Conservation (phyloP, 2,797 vertebrate genomes). For the Neosilurus mollespiculum region DNA sequence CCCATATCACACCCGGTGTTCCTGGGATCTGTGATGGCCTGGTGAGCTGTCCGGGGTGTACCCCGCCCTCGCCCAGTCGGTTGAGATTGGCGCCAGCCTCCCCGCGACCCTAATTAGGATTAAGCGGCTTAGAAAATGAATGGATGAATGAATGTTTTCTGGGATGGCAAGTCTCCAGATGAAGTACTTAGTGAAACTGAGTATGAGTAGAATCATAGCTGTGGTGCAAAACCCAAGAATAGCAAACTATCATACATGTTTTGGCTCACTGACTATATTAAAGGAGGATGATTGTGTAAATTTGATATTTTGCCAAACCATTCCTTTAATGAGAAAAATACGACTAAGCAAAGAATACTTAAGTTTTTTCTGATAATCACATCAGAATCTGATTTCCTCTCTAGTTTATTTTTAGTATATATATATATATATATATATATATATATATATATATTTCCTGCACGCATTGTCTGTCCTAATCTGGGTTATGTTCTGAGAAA, state of each 20-base stretch:
- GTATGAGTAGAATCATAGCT: background rate
- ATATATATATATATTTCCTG: conserved; percentile 31
- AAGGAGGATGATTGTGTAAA: background rate
- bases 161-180: background rate
- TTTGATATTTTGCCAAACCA: background rate
- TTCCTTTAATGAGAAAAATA: background rate
- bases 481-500: conserved; percentile 41
- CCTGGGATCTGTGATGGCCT: no score
- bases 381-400: conserved; percentile 20
- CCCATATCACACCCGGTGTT: no score
- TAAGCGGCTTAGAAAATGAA: no score
- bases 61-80: no score
- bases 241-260: background rate
- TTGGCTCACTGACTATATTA: background rate
- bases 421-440: no score
- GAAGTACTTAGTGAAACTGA: background rate
- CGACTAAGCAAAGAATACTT: background rate
- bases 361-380: background rate
- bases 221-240: background rate
- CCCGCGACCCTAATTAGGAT: no score
- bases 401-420: background rate
- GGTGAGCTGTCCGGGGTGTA: no score
- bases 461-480: conserved; percentile 46
- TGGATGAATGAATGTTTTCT: background rate
- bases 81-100: no score